phyloP scores from a whole-genome alignment of 2,888 invertebrate species.

The Cheilosia impressa region DNA sequence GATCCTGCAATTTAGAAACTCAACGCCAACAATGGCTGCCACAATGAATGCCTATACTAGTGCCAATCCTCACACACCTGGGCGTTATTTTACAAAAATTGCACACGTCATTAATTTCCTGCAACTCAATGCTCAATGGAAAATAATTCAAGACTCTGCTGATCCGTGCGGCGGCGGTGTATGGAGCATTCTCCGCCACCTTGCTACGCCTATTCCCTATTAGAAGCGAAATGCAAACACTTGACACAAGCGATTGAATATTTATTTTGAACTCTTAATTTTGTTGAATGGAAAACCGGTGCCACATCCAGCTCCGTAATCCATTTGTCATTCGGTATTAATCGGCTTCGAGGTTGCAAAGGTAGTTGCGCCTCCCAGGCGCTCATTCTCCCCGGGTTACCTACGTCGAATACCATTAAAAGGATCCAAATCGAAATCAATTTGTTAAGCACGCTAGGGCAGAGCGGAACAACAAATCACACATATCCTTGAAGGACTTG shows the following conservation, averaged over 20 bases:
- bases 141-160: slow-evolving; percentile 62
- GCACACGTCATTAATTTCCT: slow-evolving; percentile 69
- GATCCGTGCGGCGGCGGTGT: slow-evolving; percentile 32
- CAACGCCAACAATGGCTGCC: slow-evolving; percentile 39
- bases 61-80: slow-evolving; percentile 56
- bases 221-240: slow-evolving; percentile 76
- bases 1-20: slow-evolving; percentile 57
- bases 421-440: slow-evolving; percentile 72
- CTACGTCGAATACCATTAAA: slow-evolving; percentile 65
- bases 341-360: slow-evolving; percentile 69
- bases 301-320: slow-evolving; percentile 68
- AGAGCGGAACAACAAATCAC: slow-evolving; percentile 68
- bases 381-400: slow-evolving; percentile 1
- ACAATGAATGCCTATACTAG: slow-evolving; percentile 42
- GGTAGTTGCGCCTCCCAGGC: slow-evolving; percentile 29
- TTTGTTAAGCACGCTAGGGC: slow-evolving; percentile 67
- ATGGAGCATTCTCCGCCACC: slow-evolving; percentile 3
- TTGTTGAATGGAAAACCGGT: slow-evolving; percentile 72
- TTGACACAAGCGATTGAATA: slow-evolving; percentile 82
- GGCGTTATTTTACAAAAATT: slow-evolving; percentile 17
- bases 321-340: slow-evolving; percentile 75
- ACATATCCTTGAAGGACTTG: slow-evolving; percentile 67
- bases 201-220: background rate
- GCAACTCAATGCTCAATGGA: slow-evolving; percentile 23
- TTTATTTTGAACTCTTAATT: slow-evolving; percentile 82